These are phyloP conservation scores for Pseudochaenichthys georgianus DNA, from an alignment of 2,797 vertebrate species.

Conservation along the genomic window DNA sequence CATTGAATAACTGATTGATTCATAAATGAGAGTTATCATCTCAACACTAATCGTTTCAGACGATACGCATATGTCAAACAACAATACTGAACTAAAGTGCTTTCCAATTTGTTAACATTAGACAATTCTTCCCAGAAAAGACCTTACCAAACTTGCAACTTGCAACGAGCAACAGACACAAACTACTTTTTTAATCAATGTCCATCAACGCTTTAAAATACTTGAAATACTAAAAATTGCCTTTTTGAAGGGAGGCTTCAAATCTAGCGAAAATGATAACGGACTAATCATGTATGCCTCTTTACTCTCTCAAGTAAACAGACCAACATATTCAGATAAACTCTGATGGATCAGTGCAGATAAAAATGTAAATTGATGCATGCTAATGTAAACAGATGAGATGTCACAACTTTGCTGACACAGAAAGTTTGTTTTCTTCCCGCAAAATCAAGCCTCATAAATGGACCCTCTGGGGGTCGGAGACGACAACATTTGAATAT, in stretches of 20 bases:
- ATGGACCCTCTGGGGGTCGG: constrained; percentile 28
- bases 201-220: constrained; percentile 12
- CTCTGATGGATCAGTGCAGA: constrained; percentile 23
- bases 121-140: constrained; percentile 6
- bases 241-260: constrained; percentile 13
- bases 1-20: background rate
- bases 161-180: constrained; percentile 18
- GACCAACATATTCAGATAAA: constrained; percentile 17
- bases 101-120: constrained; percentile 16
- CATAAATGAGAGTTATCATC: background rate
- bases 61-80: background rate
- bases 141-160: constrained; percentile 32
- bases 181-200: constrained; percentile 41
- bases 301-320: constrained; percentile 10
- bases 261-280: constrained; percentile 17
- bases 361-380: constrained; percentile 33
- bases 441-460: constrained; percentile 30
- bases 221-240: constrained; percentile 13
- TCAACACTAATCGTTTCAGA: constrained; percentile 10
- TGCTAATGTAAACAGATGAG: constrained; percentile 34
- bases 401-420: constrained; percentile 27
- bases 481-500: constrained; percentile 56
- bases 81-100: constrained; percentile 6
- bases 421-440: constrained; percentile 25
- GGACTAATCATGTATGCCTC: constrained; percentile 13